A percentile compares a stretch with the other conserved stretches of the same genome.
These are phyloP conservation scores for Eristalis intricaria DNA, from an alignment of 2,888 invertebrate species.

Conservation along the genomic window DNA sequence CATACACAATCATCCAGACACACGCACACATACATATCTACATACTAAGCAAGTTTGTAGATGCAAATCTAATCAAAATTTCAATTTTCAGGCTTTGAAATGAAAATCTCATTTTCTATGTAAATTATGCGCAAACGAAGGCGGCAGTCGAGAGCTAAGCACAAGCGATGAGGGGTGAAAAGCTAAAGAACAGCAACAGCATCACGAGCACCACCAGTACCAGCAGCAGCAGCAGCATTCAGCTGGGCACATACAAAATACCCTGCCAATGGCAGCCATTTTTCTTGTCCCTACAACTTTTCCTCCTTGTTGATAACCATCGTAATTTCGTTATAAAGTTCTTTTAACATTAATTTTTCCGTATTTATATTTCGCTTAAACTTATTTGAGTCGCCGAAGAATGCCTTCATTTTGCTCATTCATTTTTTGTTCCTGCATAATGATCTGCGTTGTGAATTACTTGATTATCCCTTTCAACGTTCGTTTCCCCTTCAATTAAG, in stretches of 20 bases:
- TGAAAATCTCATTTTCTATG: conserved; percentile 70
- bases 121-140: conserved; percentile 65
- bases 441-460: conserved; percentile 30
- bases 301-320: conserved; percentile 41
- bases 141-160: neutral
- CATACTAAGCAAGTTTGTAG: conserved; percentile 45
- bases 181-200: neutral
- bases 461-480: conserved; percentile 61
- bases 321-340: conserved; percentile 62
- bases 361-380: conserved; percentile 54
- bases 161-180: neutral
- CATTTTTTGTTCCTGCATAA: neutral
- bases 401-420: conserved; percentile 32
- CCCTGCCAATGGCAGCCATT: conserved; percentile 42
- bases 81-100: conserved; percentile 71
- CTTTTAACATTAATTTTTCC: conserved; percentile 63
- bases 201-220: conserved; percentile 11
- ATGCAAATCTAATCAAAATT: conserved; percentile 72
- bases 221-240: neutral
- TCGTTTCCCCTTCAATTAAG: conserved; percentile 60
- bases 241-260: neutral
- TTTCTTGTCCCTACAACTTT: neutral
- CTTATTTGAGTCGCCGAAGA: conserved; percentile 53
- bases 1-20: conserved; percentile 13
- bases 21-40: neutral